Percentiles rank a stretch among this genome's conserved stretches.
These are phyloP conservation scores for Otus sunia DNA, from an alignment of 2,113 vertebrate genomes.

Conservation along the genomic window DNA sequence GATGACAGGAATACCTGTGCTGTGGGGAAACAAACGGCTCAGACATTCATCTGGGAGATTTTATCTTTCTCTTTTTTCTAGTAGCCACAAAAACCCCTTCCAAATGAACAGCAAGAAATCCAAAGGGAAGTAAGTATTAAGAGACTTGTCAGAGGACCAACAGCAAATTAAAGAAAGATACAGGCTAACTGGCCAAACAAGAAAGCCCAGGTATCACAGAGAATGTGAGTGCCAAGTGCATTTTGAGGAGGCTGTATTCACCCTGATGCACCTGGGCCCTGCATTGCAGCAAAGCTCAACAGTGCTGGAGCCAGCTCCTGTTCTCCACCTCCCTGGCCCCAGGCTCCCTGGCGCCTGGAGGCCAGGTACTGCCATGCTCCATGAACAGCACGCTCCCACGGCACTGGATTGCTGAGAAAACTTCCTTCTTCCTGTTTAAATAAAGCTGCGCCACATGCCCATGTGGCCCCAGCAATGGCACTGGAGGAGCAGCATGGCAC, in stretches of 20 bases:
- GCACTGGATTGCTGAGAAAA: background rate
- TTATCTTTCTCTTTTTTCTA: background rate
- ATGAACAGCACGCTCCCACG: background rate
- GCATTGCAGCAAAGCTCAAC: background rate
- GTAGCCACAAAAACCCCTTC: background rate
- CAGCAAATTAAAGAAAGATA: background rate
- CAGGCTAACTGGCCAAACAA: background rate
- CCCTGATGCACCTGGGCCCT: too few relatives aligned
- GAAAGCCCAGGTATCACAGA: background rate
- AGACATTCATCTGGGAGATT: background rate
- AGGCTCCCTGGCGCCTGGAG: background rate
- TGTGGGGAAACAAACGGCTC: background rate
- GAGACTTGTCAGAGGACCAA: background rate
- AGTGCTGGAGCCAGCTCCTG: background rate
- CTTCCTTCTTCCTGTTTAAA: background rate
- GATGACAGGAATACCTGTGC: background rate
- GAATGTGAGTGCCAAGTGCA: rapidly evolving
- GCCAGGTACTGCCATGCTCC: background rate
- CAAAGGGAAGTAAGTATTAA: background rate
- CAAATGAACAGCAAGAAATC: background rate
- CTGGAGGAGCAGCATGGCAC: background rate
- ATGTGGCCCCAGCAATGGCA: background rate
- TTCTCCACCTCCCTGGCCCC: background rate
- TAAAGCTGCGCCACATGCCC: background rate
- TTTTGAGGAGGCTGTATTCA: background rate